Conservation (phyloP, 2,888 invertebrate genomes). For the Dexiosoma caninum region DNA sequence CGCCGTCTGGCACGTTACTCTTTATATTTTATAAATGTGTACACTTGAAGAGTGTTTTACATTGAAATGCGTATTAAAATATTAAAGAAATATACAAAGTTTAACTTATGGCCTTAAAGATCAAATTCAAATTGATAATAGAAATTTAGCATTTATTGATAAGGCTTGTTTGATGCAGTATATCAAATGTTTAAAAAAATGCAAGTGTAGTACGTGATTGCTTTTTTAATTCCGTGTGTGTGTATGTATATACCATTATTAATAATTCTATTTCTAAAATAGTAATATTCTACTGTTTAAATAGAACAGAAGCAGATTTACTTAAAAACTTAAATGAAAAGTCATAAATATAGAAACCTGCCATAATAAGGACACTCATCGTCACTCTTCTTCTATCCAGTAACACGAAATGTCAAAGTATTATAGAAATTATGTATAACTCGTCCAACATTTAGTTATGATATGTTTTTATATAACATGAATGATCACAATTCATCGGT, state of each 20-base stretch:
- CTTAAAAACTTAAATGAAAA: too few species aligned
- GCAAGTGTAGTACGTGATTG: not conserved
- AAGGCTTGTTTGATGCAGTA: not conserved
- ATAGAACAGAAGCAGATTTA: not conserved
- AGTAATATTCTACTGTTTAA: not conserved
- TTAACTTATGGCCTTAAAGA: conserved; percentile 12
- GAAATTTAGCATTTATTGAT: conserved; percentile 5
- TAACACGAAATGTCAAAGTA: too few species aligned
- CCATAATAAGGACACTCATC: too few species aligned
- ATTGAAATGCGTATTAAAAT: not conserved
- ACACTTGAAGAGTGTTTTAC: not conserved
- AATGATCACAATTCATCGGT: too few species aligned
- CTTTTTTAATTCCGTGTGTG: not conserved
- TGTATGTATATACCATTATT: not conserved
- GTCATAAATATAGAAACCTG: too few species aligned
- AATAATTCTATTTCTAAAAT: not conserved
- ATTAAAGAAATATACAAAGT: not conserved
- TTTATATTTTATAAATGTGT: too few species aligned
- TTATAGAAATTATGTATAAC: too few species aligned
- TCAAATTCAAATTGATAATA: conserved; percentile 22
- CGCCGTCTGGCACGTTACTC: too few species aligned
- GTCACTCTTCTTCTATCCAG: too few species aligned
- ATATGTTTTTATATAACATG: too few species aligned
- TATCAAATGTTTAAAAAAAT: not conserved
- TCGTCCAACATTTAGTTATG: too few species aligned